Base-by-base conservation (phyloP, 2,113 vertebrate species). In the Myrmecobius fasciatus region DNA sequence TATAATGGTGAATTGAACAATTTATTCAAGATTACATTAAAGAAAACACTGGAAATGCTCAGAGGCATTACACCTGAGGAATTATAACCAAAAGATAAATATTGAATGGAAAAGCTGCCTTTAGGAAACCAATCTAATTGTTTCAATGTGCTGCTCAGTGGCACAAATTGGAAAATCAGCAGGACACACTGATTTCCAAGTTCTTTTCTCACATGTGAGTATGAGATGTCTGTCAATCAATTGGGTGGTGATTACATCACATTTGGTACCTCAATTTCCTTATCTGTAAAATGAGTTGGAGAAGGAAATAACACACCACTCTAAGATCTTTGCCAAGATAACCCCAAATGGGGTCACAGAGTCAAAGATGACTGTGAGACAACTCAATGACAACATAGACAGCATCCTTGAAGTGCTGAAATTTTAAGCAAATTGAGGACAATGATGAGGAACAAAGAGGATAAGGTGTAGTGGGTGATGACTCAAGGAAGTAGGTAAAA, bases 151-250 rank as follows among this genome's bases (percentile, higher is more conserved):
- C 12, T 92, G 43, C 46, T 8, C 92, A 88, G 52, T 94, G 51
- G n/a, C 24, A 95, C 92, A 25, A 7, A 52, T 88, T 91, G 75
- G 75, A n/a, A 94, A 96, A 92, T 7, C 25, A 91, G 49, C 67
- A 52, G 67, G 60, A 91, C 93, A 97, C 91, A 91, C 6, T 75
- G 25, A 93, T 95, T 94, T 96, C 17, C 28, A 93, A 67, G 92
- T 92, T 91, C n/a, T 89, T n/a, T 91, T 43, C 94, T 94, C 46
- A 93, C 90, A 90, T 28, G 92, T 51, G 26, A 92, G 91, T 28
- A 31, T 53, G 93, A 60, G n/a, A 36, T 89, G 47, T 89, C 31
- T 94, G 28, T 20, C 43, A 91, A 48, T 53, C 31, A 95, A 12
- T 26, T 36, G 14, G 60, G 91, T 92, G 48, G 94, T 56, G 17